phyloP scores from a whole-genome alignment of 1,140 invertebrate genomes.

The Dinoponera quadriceps region DNA sequence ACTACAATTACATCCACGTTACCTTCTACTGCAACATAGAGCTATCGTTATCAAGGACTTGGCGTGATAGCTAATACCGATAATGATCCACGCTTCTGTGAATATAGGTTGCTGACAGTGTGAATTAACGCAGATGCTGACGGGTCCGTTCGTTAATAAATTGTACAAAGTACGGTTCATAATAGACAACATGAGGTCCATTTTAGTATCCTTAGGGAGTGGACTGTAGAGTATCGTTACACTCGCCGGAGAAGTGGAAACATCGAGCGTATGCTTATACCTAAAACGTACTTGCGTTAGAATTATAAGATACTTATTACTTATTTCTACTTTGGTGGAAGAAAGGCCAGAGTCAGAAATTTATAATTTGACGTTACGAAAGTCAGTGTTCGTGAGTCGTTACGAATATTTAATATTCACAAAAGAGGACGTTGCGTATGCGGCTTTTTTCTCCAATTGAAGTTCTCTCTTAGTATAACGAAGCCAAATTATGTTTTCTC shows the following conservation, averaged over 20 bases:
- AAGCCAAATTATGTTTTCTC: too few species aligned
- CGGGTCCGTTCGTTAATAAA: conserved; percentile 78
- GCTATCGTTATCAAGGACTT: conserved; percentile 72
- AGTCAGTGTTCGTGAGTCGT: too few species aligned
- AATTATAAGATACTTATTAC: conserved; percentile 41
- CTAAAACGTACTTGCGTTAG: conserved; percentile 59
- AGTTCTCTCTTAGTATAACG: too few species aligned
- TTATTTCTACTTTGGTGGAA: neutral
- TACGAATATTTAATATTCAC: too few species aligned
- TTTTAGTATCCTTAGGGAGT: conserved; percentile 41
- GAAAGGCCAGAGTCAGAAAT: too few species aligned
- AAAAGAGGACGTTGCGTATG: too few species aligned
- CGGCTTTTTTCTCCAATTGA: too few species aligned
- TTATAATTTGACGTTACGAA: too few species aligned
- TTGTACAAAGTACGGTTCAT: conserved; percentile 65
- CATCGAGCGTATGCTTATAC: conserved; percentile 73
- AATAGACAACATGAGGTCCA: conserved; percentile 56
- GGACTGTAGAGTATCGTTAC: conserved; percentile 64
- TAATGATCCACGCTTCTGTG: conserved; percentile 79
- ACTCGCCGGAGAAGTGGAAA: conserved; percentile 62
- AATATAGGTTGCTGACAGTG: conserved; percentile 80
- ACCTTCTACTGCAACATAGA: conserved; percentile 79
- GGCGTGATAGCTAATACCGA: conserved; percentile 62
- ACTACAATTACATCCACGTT: conserved; percentile 57
- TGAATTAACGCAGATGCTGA: conserved; percentile 76